Base-by-base conservation (phyloP, 2,113 vertebrate species). In the Sorex fumeus region DNA sequence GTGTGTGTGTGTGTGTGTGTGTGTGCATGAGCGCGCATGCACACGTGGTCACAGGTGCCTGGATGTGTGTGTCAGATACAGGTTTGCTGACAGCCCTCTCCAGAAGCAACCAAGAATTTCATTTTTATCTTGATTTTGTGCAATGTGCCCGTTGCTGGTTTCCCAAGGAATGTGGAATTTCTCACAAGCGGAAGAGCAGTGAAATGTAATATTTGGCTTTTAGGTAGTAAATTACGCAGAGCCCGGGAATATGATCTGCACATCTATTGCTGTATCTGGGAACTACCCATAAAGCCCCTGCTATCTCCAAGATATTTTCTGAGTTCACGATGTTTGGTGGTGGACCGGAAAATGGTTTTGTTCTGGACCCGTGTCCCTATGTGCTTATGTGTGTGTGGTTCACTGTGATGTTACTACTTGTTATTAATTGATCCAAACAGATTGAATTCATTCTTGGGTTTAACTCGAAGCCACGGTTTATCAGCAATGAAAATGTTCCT, bases 341-440 rank as follows among this genome's bases (percentile, higher is more conserved):
- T 36, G 5, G 2, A 15, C 0, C 43, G n/a, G 43, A 23, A 25
- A 45, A 50, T 71, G 47, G 13, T 25, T 34, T 84, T 27, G 34
- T 30, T 47, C n/a, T 70, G 0, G 34, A 0, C 36, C 15, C 64
- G 78, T 90, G 47, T 27, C 27, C 0, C 0, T 40, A 0, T 5
- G 2, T 82, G 23, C n/a, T n/a, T n/a, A 19, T 66, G 78, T 78
- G 66, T 75, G 9, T 11, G 6, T 32, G 6, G 12, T 62, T 79
- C 75, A 34, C n/a, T 67, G 28, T 19, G 25, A 34, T 36, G 75
- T 79, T 91, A 79, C 87, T n/a, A 93, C 82, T 79, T 32, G 50
- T 70, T 71, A 87, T 50, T 93, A 84, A 84, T 94, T 78, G 57
- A 43, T 57, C 81, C 69, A 87, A 84, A 87, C 74, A 76, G 62